These are phyloP conservation scores for Thysanoteuthis rhombus DNA, from an alignment of 2,888 invertebrate species.

Conservation along the genomic window DNA sequence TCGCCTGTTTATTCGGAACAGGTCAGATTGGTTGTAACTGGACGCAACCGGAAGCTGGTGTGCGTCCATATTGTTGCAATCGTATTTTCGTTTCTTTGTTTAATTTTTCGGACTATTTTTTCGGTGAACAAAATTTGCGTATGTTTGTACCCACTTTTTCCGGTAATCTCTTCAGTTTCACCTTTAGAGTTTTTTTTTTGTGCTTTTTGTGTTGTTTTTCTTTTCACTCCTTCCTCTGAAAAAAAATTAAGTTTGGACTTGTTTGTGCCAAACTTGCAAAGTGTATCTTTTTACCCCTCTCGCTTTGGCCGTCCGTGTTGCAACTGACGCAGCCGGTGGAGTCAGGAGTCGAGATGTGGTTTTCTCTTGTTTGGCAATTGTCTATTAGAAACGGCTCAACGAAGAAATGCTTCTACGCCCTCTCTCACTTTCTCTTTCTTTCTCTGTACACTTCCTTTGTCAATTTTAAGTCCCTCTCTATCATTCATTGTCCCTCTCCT, in stretches of 20 bases:
- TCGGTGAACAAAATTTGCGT: not conserved
- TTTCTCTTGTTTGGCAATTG: not conserved
- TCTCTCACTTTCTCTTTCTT: not conserved
- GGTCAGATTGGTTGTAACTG: constrained; percentile 23
- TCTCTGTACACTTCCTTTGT: not conserved
- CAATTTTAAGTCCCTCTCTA: not conserved
- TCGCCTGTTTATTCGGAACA: constrained; percentile 24
- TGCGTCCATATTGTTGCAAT: not conserved
- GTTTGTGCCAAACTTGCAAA: not conserved
- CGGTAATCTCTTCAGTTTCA: not conserved
- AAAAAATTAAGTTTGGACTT: not conserved
- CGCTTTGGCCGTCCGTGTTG: not conserved
- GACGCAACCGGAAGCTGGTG: constrained; percentile 1
- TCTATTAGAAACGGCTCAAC: not conserved
- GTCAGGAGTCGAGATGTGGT: constrained; percentile 12
- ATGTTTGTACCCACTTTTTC: not conserved
- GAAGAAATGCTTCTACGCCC: not conserved
- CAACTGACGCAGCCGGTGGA: not conserved
- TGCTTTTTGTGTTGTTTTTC: too few species aligned
- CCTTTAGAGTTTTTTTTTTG: too few species aligned
- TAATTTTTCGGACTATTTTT: not conserved
- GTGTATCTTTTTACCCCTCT: not conserved
- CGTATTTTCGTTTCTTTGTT: not conserved
- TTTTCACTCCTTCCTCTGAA: not conserved
- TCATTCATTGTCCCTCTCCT: not conserved